A percentile compares a stretch with the other conserved stretches of the same genome.
phyloP scores from a whole-genome alignment of 2,888 invertebrate genomes.

The Atherix ibis region DNA sequence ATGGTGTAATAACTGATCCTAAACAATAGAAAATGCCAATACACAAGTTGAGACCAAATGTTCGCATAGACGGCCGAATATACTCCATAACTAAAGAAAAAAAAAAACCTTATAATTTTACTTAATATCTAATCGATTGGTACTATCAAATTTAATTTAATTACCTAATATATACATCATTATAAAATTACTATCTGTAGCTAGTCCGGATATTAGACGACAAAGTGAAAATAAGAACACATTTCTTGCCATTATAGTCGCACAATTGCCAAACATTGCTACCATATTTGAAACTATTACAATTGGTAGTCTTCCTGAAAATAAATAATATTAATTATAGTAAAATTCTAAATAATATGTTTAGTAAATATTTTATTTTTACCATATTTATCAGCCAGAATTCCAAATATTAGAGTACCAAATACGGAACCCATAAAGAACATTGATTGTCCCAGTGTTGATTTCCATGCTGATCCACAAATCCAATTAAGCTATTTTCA shows the following conservation, averaged over 20 bases:
- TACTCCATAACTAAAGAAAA: conserved; percentile 39
- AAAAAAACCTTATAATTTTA: not conserved
- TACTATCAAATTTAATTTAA: too few species aligned
- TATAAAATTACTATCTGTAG: conserved; percentile 42
- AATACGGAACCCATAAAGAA: conserved; percentile 44
- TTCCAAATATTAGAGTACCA: conserved; percentile 39
- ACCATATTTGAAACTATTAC: conserved; percentile 37
- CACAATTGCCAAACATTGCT: conserved; percentile 37
- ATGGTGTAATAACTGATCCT: conserved; percentile 37
- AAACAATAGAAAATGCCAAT: conserved; percentile 43
- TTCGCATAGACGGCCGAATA: conserved; percentile 34
- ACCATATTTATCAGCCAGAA: conserved; percentile 39
- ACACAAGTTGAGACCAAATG: conserved; percentile 39
- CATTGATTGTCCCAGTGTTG: conserved; percentile 41
- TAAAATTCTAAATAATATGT: not conserved
- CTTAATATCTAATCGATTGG: too few species aligned
- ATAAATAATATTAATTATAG: not conserved
- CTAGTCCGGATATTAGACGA: conserved; percentile 40
- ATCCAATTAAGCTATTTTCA: conserved; percentile 43
- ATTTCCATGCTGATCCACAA: conserved; percentile 40
- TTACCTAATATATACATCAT: conserved; percentile 47
- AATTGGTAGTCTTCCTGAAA: conserved; percentile 35
- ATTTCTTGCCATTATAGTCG: conserved; percentile 34
- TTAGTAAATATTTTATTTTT: not conserved
- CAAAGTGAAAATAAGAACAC: conserved; percentile 34